These are phyloP conservation scores for Triplophysa siluroides DNA, from an alignment of 2,113 vertebrate species.

Conservation along the genomic window DNA sequence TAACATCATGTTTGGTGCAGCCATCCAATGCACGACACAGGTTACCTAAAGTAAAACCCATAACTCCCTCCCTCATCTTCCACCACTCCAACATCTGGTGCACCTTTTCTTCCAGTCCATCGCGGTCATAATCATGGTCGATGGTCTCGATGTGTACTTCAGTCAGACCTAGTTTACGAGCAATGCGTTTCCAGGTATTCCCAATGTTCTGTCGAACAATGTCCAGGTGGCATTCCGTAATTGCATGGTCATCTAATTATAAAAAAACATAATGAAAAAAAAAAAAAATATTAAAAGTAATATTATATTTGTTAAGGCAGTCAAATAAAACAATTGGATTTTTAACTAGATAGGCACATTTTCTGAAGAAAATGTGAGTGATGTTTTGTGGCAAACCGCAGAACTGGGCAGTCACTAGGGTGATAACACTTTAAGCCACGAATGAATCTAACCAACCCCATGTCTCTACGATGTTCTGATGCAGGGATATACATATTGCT, in stretches of 20 bases:
- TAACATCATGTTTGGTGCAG: conserved; percentile 72
- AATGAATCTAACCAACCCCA: too few relatives aligned
- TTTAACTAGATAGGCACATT: too few relatives aligned
- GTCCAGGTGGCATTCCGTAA: conserved; percentile 77
- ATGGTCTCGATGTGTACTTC: conserved; percentile 86
- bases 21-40: conserved; percentile 78
- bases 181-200: conserved; percentile 83
- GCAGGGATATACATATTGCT: too few relatives aligned
- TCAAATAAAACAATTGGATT: too few relatives aligned
- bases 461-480: too few relatives aligned
- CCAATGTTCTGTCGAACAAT: conserved; percentile 84
- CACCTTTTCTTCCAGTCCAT: conserved; percentile 91
- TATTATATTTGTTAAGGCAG: too few relatives aligned
- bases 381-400: too few relatives aligned
- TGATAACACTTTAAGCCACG: too few relatives aligned
- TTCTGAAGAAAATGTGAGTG: too few relatives aligned
- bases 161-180: conserved; percentile 81
- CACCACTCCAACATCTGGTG: conserved; percentile 89
- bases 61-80: conserved; percentile 85
- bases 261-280: not conserved
- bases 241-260: conserved; percentile 65
- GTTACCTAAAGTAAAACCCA: conserved; percentile 84
- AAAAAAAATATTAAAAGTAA: not conserved
- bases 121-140: conserved; percentile 83
- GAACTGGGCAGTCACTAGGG: too few relatives aligned